phyloP scores from a whole-genome alignment of 2,888 invertebrate species.

The Amorpha juglandis region DNA sequence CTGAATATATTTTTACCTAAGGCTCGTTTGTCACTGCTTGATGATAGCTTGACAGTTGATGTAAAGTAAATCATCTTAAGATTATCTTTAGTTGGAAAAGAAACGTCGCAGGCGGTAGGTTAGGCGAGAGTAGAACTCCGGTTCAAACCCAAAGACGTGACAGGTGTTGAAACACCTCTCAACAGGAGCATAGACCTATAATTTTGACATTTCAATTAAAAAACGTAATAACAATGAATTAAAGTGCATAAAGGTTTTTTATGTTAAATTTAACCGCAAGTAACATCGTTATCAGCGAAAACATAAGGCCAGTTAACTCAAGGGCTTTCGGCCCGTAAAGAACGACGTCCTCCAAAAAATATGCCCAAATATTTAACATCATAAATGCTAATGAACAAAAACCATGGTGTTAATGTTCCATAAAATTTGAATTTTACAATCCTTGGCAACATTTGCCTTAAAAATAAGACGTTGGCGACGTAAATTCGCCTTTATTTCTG shows the following conservation, averaged over 20 bases:
- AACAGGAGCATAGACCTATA: too few species aligned
- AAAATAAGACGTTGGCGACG: not conserved
- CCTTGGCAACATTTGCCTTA: conserved; percentile 5
- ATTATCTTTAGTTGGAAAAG: too few species aligned
- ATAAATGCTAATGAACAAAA: conserved; percentile 30
- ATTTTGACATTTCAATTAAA: too few species aligned
- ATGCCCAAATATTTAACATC: conserved; percentile 28
- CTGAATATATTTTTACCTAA: too few species aligned
- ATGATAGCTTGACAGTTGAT: too few species aligned
- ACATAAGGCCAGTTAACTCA: conserved; percentile 3
- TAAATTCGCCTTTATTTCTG: not conserved
- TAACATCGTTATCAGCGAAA: conserved; percentile 5
- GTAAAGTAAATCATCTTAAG: too few species aligned
- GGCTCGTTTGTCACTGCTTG: too few species aligned
- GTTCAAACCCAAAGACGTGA: too few species aligned
- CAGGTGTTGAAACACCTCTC: too few species aligned
- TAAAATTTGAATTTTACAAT: conserved; percentile 30
- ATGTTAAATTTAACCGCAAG: too few species aligned
- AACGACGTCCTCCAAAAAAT: conserved; percentile 23
- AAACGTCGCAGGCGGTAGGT: too few species aligned
- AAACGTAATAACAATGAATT: not conserved
- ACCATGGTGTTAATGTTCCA: conserved; percentile 28
- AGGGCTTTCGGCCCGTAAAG: not conserved
- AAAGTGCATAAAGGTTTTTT: not conserved
- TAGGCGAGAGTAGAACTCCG: too few species aligned